A percentile compares a stretch with the other conserved stretches of the same genome.
These are phyloP conservation scores for Aleiodes testaceus DNA, from an alignment of 2,888 invertebrate species.

Conservation along the genomic window DNA sequence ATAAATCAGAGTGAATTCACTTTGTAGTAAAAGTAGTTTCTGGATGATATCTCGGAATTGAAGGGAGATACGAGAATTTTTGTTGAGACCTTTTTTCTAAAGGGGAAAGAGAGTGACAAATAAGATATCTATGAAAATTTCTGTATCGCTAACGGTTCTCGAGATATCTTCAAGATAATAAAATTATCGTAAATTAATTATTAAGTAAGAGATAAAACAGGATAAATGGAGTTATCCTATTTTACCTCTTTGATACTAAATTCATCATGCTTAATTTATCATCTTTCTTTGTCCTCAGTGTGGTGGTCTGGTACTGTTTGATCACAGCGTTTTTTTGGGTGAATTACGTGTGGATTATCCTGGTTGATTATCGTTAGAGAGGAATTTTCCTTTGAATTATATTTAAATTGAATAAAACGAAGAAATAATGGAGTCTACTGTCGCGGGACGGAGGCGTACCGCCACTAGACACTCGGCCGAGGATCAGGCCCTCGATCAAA, in stretches of 20 bases:
- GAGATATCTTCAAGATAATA: no score
- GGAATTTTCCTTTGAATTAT: conserved; percentile 35
- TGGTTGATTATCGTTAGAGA: conserved; percentile 36
- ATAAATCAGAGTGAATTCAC: background rate
- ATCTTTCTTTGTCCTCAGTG: conserved; percentile 54
- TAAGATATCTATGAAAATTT: no score
- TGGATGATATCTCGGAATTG: no score
- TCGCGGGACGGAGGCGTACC: conserved; percentile 82
- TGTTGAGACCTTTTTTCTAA: no score
- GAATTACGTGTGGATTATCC: conserved; percentile 20
- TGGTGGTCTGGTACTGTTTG: conserved; percentile 52
- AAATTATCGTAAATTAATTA: no score
- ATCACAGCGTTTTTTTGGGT: conserved; percentile 51
- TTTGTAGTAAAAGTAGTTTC: no score
- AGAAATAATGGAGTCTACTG: conserved; percentile 68
- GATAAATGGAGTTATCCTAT: background rate
- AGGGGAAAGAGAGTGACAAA: no score
- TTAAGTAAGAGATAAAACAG: no score
- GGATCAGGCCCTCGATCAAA: conserved; percentile 97
- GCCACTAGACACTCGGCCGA: conserved; percentile 94
- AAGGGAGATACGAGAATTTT: no score
- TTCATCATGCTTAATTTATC: conserved; percentile 12
- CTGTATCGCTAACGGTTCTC: no score
- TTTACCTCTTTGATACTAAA: conserved; percentile 1
- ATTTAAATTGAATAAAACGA: conserved; percentile 44